A percentile compares a stretch with the other conserved stretches of the same genome.
phyloP scores from a whole-genome alignment of 2,113 vertebrate genomes.

The Gallinago jamesoni region DNA sequence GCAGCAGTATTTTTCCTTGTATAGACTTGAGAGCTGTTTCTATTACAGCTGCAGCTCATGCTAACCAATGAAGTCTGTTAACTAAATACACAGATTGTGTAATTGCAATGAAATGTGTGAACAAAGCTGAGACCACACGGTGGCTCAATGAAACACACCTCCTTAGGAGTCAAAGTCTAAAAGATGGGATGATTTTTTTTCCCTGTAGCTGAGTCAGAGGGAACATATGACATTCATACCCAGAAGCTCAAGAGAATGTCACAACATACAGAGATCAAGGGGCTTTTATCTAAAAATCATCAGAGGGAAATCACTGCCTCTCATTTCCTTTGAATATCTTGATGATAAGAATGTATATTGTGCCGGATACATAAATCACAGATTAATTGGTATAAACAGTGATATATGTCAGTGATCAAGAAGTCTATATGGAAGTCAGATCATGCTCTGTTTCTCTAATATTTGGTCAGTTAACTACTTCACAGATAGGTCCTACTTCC shows the following conservation, averaged over 20 bases:
- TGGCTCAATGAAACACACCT: background rate
- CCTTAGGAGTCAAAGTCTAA: background rate
- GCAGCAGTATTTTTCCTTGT: background rate
- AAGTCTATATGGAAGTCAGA: background rate
- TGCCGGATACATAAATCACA: background rate
- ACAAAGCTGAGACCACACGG: background rate
- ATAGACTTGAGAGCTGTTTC: background rate
- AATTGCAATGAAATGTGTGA: slow-evolving; percentile 29
- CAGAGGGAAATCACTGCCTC: background rate
- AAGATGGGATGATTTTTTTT: background rate
- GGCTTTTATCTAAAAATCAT: background rate
- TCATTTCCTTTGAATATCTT: background rate
- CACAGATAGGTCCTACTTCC: background rate
- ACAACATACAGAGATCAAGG: background rate
- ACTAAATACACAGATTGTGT: background rate
- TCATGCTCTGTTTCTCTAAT: accelerated
- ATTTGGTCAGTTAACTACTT: background rate
- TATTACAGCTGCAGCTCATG: background rate
- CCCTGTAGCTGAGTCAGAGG: background rate
- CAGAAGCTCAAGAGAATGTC: background rate
- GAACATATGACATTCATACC: background rate
- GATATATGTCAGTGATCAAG: background rate
- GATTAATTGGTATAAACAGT: background rate
- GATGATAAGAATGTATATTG: background rate
- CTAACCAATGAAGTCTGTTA: slow-evolving; percentile 28